These are phyloP conservation scores for Indicator maculatus DNA, from an alignment of 2,113 vertebrate species.

Conservation along the genomic window DNA sequence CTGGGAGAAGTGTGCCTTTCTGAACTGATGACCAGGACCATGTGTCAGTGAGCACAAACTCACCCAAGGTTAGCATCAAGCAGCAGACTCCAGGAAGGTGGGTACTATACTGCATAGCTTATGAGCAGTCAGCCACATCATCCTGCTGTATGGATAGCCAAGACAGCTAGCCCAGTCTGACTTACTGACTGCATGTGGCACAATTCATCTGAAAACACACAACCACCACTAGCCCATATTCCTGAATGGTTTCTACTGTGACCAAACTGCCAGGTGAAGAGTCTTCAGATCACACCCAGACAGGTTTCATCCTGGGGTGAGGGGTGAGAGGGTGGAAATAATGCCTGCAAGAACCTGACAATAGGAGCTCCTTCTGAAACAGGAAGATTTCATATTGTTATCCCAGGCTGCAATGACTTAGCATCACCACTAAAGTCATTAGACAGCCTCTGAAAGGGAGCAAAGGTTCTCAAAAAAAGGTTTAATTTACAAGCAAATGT, in stretches of 20 bases:
- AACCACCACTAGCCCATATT: too few species aligned
- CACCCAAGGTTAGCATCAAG: background rate
- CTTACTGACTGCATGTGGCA: accelerated
- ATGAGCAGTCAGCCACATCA: accelerated
- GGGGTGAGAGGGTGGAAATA: background rate
- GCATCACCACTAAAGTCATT: accelerated
- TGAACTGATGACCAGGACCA: accelerated
- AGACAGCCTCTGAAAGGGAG: background rate
- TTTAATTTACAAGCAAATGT: background rate
- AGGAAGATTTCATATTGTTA: background rate
- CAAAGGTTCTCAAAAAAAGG: background rate
- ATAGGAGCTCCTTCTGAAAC: background rate
- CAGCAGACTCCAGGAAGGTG: background rate
- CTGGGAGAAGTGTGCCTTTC: background rate
- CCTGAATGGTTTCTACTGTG: background rate
- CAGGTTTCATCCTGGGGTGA: background rate
- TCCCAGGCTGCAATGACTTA: background rate
- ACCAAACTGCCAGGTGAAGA: background rate
- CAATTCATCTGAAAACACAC: background rate
- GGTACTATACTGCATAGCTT: accelerated
- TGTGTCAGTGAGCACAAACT: background rate
- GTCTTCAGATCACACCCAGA: background rate
- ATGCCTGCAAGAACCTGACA: background rate
- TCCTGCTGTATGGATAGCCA: accelerated
- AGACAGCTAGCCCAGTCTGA: background rate